Conservation (phyloP, 1,140 invertebrate genomes). For the Sinella curviseta region DNA sequence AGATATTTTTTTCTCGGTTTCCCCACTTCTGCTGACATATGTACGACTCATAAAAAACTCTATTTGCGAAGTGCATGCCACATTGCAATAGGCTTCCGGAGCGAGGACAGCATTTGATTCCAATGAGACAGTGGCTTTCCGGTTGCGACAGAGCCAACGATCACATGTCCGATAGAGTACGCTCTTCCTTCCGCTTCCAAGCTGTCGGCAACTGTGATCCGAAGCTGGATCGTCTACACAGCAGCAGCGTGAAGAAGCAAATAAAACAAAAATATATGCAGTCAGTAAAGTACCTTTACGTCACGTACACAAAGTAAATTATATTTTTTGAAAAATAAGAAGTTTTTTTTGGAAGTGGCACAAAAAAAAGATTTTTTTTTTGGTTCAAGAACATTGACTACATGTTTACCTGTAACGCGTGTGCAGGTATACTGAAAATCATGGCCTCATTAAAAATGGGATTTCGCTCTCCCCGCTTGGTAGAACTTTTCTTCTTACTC, state of each 20-base stretch:
- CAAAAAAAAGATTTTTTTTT: neutral
- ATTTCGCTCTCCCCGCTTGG: slow-evolving; percentile 68
- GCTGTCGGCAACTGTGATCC: slow-evolving; percentile 66
- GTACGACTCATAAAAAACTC: neutral
- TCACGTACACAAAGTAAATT: too few relatives aligned
- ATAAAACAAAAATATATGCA: neutral
- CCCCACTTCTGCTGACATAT: too few relatives aligned
- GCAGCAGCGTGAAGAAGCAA: neutral
- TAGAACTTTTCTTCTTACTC: slow-evolving; percentile 72
- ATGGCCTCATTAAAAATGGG: slow-evolving; percentile 79
- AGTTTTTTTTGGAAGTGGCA: too few relatives aligned
- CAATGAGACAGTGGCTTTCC: slow-evolving; percentile 75
- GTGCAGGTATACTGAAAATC: slow-evolving; percentile 72
- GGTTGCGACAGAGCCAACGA: slow-evolving; percentile 66
- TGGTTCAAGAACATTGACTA: neutral
- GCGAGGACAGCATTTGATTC: slow-evolving; percentile 78
- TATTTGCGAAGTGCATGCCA: slow-evolving; percentile 76
- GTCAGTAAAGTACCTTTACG: neutral
- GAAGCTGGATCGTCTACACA: slow-evolving; percentile 68
- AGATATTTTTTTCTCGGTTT: too few relatives aligned
- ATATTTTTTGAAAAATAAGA: too few relatives aligned
- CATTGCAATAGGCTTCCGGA: slow-evolving; percentile 78
- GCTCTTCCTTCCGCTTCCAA: slow-evolving; percentile 56
- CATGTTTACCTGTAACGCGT: slow-evolving; percentile 61
- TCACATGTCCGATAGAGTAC: slow-evolving; percentile 69